phyloP scores from a whole-genome alignment of 2,888 invertebrate genomes.

The Rhamnusium bicolor region DNA sequence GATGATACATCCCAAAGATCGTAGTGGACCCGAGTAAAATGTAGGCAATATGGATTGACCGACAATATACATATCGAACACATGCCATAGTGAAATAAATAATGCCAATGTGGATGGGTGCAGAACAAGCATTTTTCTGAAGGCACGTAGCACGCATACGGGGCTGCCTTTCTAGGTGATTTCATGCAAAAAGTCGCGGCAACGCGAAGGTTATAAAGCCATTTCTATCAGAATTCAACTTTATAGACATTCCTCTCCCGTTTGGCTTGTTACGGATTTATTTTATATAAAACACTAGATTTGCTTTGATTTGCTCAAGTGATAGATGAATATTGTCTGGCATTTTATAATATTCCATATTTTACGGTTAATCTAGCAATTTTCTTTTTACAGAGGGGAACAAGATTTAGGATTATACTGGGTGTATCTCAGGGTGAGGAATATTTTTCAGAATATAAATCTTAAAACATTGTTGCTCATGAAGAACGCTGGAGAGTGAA shows the following conservation, averaged over 20 bases:
- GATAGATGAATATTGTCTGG: constrained; percentile 34
- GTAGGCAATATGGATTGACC: constrained; percentile 67
- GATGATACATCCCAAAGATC: neutral
- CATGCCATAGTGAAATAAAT: constrained; percentile 63
- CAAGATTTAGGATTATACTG: neutral
- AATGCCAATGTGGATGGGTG: constrained; percentile 32
- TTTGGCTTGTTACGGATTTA: constrained; percentile 33
- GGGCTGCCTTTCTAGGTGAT: constrained; percentile 23
- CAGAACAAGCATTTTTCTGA: constrained; percentile 30
- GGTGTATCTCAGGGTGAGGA: too few species aligned
- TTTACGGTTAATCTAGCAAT: constrained; percentile 32
- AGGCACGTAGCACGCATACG: constrained; percentile 31
- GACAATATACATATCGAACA: constrained; percentile 71
- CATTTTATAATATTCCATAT: constrained; percentile 34
- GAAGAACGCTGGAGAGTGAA: too few species aligned
- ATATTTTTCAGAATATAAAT: too few species aligned
- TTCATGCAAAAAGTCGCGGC: constrained; percentile 23
- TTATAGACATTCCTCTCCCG: constrained; percentile 28
- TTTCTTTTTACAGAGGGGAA: neutral
- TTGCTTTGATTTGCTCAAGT: constrained; percentile 30
- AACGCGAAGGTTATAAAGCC: constrained; percentile 28
- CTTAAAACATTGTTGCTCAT: too few species aligned
- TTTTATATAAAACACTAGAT: constrained; percentile 37
- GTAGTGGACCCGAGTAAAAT: constrained; percentile 31
- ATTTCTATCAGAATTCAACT: constrained; percentile 35